Conservation (phyloP, 2,797 vertebrate species). For the Mus spretus region DNA sequence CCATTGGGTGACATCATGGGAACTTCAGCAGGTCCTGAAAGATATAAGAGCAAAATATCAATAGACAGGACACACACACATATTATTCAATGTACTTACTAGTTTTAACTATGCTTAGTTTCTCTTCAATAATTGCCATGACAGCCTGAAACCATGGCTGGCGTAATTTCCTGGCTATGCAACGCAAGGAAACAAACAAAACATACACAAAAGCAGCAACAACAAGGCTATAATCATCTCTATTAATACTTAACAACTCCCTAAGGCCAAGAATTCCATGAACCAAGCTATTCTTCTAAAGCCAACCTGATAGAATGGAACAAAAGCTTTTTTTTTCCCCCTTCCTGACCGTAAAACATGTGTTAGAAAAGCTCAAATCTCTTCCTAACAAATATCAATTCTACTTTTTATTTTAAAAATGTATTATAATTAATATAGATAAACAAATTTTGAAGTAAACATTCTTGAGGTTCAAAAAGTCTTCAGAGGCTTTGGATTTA, state of each 20-base stretch:
- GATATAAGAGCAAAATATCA: slow-evolving; percentile 55
- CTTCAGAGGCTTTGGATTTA: background rate
- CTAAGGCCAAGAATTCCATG: slow-evolving; percentile 28
- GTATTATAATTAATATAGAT: background rate
- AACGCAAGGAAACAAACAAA: background rate
- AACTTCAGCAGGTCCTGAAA: slow-evolving; percentile 96
- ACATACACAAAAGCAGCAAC: background rate
- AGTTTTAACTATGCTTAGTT: background rate
- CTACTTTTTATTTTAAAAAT: background rate
- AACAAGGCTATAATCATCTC: background rate
- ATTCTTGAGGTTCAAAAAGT: slow-evolving; percentile 32
- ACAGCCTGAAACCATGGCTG: slow-evolving; percentile 17
- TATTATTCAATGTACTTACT: background rate
- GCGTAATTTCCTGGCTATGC: slow-evolving; percentile 29
- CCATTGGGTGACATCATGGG: slow-evolving; percentile 99
- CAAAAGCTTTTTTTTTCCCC: background rate
- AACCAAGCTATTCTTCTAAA: background rate
- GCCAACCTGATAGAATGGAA: background rate
- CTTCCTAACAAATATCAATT: background rate
- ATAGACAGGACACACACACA: background rate
- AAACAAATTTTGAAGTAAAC: slow-evolving; percentile 23
- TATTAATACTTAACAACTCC: slow-evolving; percentile 46
- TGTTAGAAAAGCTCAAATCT: background rate
- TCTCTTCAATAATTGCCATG: background rate
- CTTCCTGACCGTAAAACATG: background rate